Evolutionary conservation across 1,140 invertebrate genomes (phyloP), one percentile per base, ranked within the genome.

Genomic region (Akabosia matsudoensis): DNA sequence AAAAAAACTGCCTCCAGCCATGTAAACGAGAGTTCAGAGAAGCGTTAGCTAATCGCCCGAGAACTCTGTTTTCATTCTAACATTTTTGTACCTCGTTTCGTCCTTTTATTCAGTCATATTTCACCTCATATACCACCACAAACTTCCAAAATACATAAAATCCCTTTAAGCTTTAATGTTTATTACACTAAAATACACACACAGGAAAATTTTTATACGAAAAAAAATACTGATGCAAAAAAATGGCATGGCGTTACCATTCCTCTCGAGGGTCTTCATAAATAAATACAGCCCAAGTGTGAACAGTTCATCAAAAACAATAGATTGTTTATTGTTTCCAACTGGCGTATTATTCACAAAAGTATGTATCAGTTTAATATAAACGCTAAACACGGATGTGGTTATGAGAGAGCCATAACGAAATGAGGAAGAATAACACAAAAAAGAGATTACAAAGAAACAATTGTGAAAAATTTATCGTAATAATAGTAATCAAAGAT

Each of bases 1-100:
- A n/a, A n/a, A n/a, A n/a, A n/a, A 30, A 2, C 61, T 67, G 61
- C 61, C 61, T 22, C 7, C 13, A 67, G 61, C 61, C 13, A 24
- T 67, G 24, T n/a, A 67, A 67, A 67, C 61, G 61, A 67, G 61
- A 30, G 61, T 67, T 30, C 61, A 67, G 61, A 31, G 61, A 67
- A 67, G 61, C 61, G 28, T 28, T 61, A 61, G 54, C 24, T 67
- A 67, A 67, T 67, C 28, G 22, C 30, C 26, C 28, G 10, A 7
- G 22, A 30, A 7, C 3, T 24, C 61, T 7, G 30, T 30, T 7
- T 56, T 56, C 54, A 13, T 56, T 56, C 13, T 56, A 56, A 56
- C 14, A 22, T 56, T n/a, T 56, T 18, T n/a, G n/a, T n/a, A n/a
- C n/a, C n/a, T n/a, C n/a, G 37, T 45, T 7, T 7, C 18, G 37